Conservation (phyloP, 2,797 vertebrate species). For the Lacerta agilis region DNA sequence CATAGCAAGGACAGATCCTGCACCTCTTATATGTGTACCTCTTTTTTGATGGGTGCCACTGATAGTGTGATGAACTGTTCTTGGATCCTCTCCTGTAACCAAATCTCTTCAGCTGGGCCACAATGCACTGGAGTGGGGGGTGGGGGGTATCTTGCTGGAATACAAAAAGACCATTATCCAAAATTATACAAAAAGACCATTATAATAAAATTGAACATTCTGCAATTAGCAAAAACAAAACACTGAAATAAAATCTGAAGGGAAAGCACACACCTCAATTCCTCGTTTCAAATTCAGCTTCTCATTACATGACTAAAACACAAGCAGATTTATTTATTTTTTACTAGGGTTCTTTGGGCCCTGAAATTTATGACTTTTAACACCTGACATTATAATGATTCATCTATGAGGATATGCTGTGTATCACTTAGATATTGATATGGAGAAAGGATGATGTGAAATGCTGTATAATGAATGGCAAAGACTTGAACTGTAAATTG, state of each 20-base stretch:
- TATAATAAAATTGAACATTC: not conserved
- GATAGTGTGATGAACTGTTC: not conserved
- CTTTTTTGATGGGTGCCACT: not conserved
- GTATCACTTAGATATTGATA: not conserved
- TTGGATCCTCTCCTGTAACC: not conserved
- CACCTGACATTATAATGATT: too few species aligned
- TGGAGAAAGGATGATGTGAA: too few species aligned
- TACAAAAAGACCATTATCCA: not conserved
- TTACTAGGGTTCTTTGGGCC: too few species aligned
- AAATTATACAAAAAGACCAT: not conserved
- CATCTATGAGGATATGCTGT: too few species aligned
- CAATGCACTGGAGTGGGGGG: too few species aligned
- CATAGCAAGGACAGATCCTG: too few species aligned
- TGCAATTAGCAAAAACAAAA: not conserved
- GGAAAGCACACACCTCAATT: not conserved
- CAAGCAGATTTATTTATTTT: too few species aligned
- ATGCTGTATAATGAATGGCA: slow-evolving; percentile 44
- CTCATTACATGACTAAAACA: too few species aligned
- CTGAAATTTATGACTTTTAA: too few species aligned
- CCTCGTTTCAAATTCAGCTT: not conserved
- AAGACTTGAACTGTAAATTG: not conserved
- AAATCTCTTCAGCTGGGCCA: not conserved
- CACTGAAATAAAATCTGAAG: not conserved
- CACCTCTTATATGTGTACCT: not conserved
- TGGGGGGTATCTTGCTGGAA: not conserved